These are phyloP conservation scores for Drosophila rellima DNA, from an alignment of 2,888 invertebrate genomes.

Conservation along the genomic window DNA sequence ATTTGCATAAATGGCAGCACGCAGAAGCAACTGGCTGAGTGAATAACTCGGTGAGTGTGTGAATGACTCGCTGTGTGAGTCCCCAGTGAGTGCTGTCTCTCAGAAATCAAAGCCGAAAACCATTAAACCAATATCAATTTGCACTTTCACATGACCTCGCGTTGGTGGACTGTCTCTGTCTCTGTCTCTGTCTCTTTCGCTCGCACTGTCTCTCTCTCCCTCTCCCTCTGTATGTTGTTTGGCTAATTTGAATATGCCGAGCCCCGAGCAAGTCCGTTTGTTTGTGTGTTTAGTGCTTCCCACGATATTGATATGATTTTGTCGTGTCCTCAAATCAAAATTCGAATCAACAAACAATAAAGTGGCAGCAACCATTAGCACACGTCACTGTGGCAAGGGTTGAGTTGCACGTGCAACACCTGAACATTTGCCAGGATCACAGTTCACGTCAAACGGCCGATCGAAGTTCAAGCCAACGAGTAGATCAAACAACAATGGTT, in stretches of 20 bases:
- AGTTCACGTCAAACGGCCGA: neutral
- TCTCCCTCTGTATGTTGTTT: conserved; percentile 28
- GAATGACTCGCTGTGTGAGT: conserved; percentile 29
- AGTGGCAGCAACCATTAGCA: conserved; percentile 60
- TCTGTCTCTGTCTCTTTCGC: conserved; percentile 20
- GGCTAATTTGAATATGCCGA: conserved; percentile 71
- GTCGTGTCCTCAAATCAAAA: conserved; percentile 52
- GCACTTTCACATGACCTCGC: conserved; percentile 81
- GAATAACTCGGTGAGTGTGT: conserved; percentile 22
- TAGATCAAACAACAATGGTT: conserved; percentile 14
- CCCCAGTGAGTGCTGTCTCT: conserved; percentile 37
- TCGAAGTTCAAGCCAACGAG: conserved; percentile 5
- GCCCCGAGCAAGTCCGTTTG: conserved; percentile 22
- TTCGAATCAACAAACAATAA: conserved; percentile 60
- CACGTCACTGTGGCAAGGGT: conserved; percentile 29
- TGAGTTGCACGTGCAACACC: conserved; percentile 54
- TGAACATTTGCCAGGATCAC: conserved; percentile 29
- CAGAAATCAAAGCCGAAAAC: conserved; percentile 62
- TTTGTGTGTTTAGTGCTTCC: conserved; percentile 62
- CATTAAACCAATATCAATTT: conserved; percentile 79
- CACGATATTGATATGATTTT: conserved; percentile 74
- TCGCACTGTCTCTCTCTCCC: neutral
- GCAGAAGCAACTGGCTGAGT: conserved; percentile 41
- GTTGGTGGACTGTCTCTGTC: conserved; percentile 11
- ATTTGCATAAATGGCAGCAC: conserved; percentile 74